Base-by-base conservation (phyloP, 2,797 vertebrate genomes). In the Vespertilio murinus region DNA sequence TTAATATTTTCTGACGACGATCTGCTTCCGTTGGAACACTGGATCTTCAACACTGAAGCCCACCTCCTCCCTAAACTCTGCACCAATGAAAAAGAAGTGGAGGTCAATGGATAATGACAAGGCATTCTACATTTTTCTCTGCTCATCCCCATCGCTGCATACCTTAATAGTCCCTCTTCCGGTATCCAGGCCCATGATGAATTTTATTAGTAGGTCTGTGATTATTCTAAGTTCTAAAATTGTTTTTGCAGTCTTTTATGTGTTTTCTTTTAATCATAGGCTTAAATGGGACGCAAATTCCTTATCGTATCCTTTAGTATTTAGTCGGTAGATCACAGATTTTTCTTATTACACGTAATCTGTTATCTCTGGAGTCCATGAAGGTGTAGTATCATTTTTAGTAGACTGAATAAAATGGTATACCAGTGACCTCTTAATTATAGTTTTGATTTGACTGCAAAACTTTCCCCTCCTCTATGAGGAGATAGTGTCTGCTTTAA, bases 31-130 rank as follows among this genome's bases (percentile, higher is more conserved):
- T 98, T 99, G 10, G 99, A 99, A 61, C 99, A 99, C 88, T 99
- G 99, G 99, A 98, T 99, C 96, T 99, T 99, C 97, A 99, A 99
- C 98, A 99, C 99, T 0, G 99, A 99, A 98, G 99, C 99, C 25
- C 99, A 99, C 96, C 99, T 99, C n/a, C 98, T 99, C 92, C 99
- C 99, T 20, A 33, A 99, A 96, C 98, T 99, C 96, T 98, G 65
- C 96, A 98, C 97, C 88, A 98, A 98, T 20, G 96, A 97, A 87
- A 98, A 96, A 2, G 98, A 98, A 97, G 96, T 96, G 94, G 97
- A 98, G 95, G 95, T 97, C 79, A 95, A 98, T 69, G 96, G 97
- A 84, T 97, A 98, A 96, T 98, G 97, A 96, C 96, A 94, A 42
- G 94, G 96, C 78, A 94, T 56, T 85, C 92, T 84, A 91, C 96